phyloP scores from a whole-genome alignment of 1,140 invertebrate species.

The Drosophila ogumai region DNA sequence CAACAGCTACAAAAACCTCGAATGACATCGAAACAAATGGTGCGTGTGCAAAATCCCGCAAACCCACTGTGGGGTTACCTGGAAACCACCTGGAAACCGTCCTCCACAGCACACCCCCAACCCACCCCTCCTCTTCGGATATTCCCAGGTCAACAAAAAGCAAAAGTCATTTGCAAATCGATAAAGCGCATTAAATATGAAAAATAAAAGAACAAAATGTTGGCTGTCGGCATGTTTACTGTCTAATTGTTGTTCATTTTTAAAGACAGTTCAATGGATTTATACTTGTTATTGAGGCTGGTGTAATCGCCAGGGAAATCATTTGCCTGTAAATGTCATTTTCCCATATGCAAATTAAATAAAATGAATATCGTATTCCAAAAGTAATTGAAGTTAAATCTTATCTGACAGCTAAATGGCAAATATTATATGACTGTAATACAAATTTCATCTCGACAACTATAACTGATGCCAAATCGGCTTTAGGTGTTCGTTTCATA shows the following conservation, averaged over 20 bases:
- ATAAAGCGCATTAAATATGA: slow-evolving; percentile 30
- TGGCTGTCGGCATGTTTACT: neutral
- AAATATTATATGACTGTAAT: neutral
- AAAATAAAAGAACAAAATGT: neutral
- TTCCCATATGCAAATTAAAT: neutral
- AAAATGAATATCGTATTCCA: neutral
- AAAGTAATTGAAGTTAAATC: neutral
- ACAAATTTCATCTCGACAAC: neutral
- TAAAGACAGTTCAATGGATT: neutral
- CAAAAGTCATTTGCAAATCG: slow-evolving; percentile 43
- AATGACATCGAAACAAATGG: slow-evolving; percentile 20
- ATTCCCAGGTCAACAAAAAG: slow-evolving; percentile 16
- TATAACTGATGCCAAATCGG: neutral
- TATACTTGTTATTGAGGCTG: neutral
- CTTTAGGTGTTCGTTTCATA: neutral
- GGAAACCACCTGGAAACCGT: slow-evolving; percentile 21
- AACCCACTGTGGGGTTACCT: slow-evolving; percentile 10
- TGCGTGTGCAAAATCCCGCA: slow-evolving; percentile 41
- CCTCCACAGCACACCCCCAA: neutral
- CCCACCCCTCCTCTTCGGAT: too few relatives aligned
- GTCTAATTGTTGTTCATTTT: slow-evolving; percentile 4
- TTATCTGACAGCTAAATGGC: slow-evolving; percentile 4
- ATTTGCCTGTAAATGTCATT: neutral
- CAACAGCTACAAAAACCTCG: slow-evolving; percentile 17
- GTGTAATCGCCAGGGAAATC: slow-evolving; percentile 3